A percentile compares a stretch with the other conserved stretches of the same genome.
Conservation (phyloP, 2,888 invertebrate genomes). For the Cantharis flavilabris region DNA sequence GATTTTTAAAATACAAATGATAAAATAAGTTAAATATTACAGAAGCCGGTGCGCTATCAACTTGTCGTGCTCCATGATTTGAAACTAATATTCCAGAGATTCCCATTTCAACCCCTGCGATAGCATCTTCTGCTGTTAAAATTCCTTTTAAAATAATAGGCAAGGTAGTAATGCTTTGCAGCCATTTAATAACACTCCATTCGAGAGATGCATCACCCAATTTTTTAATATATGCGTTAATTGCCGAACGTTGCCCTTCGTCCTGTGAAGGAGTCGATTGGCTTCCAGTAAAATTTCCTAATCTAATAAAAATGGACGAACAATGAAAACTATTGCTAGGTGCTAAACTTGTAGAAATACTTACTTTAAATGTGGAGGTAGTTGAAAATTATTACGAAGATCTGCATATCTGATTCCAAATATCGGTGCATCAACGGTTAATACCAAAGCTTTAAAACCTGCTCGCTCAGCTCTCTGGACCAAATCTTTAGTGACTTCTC, state of each 20-base stretch:
- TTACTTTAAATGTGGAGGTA: slow-evolving; percentile 80
- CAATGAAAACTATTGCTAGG: background rate
- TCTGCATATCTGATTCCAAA: slow-evolving; percentile 85
- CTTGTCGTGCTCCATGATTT: slow-evolving; percentile 91
- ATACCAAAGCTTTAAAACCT: slow-evolving; percentile 84
- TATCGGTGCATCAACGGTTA: slow-evolving; percentile 88
- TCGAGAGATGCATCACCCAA: slow-evolving; percentile 81
- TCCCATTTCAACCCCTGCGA: slow-evolving; percentile 73
- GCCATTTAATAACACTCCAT: slow-evolving; percentile 89
- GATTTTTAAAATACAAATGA: background rate
- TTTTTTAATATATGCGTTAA: slow-evolving; percentile 76
- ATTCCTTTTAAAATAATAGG: slow-evolving; percentile 89
- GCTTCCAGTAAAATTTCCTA: slow-evolving; percentile 79
- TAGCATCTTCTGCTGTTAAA: slow-evolving; percentile 84
- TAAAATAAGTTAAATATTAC: slow-evolving; percentile 57
- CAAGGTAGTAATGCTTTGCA: slow-evolving; percentile 75
- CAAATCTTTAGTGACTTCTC: slow-evolving; percentile 64
- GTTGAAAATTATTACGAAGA: slow-evolving; percentile 78
- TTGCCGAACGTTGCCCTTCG: slow-evolving; percentile 68
- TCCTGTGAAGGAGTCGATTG: slow-evolving; percentile 55
- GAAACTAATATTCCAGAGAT: slow-evolving; percentile 85
- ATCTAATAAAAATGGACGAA: slow-evolving; percentile 55
- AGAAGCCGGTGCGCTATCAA: slow-evolving; percentile 83
- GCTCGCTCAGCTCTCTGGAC: slow-evolving; percentile 78
- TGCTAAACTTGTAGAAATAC: background rate